Evolutionary conservation across 2,113 vertebrate species (phyloP).

Genomic region (Tetrao urogallus): DNA sequence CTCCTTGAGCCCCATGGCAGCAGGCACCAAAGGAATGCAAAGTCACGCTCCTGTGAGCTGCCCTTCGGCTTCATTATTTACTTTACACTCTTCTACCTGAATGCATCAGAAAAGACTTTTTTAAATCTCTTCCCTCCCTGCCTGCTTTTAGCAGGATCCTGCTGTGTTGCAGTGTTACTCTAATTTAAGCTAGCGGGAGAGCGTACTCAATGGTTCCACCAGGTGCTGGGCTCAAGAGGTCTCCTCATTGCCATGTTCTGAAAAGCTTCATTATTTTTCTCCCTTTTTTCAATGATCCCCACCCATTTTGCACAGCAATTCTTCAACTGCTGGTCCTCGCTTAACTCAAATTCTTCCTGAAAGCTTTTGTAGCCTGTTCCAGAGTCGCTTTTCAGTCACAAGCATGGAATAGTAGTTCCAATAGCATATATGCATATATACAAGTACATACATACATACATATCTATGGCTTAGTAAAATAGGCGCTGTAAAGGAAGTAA

Average conservation of each 20-base stretch:
- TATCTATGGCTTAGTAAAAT: not conserved
- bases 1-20: not conserved
- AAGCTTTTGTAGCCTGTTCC: constrained; percentile 4
- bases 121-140: not conserved
- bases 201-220: not conserved
- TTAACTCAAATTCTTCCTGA: not conserved
- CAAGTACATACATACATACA: no score
- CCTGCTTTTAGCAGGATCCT: constrained; percentile 21
- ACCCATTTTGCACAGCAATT: not conserved
- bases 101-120: constrained; percentile 56
- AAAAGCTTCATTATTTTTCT: constrained; percentile 23
- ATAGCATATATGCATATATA: accelerated
- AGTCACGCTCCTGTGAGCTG: constrained; percentile 42
- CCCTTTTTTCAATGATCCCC: not conserved
- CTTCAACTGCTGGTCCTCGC: constrained; percentile 7
- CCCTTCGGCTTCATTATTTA: constrained; percentile 62
- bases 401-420: not conserved
- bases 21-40: not conserved
- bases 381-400: not conserved
- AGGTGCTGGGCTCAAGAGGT: constrained; percentile 48
- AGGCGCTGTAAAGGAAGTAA: not conserved
- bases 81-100: constrained; percentile 66
- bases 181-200: constrained; percentile 40
- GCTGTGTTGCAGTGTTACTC: constrained; percentile 14
- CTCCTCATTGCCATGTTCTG: not conserved